phyloP scores from a whole-genome alignment of 2,888 invertebrate species.

The Plagiodera versicolora region DNA sequence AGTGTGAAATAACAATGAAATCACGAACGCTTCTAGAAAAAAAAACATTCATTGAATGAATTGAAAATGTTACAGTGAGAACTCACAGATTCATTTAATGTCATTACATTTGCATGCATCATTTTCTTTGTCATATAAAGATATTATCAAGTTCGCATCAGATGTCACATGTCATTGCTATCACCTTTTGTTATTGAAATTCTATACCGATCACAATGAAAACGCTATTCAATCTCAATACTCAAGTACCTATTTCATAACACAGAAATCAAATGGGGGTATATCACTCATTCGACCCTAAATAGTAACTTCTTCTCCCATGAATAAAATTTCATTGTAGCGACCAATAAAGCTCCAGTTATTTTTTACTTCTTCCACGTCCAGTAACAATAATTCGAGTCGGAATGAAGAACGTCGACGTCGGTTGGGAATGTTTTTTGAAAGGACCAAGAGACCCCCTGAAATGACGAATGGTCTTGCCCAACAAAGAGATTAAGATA shows the following conservation, averaged over 20 bases:
- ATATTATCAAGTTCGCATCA: no score
- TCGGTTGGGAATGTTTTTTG: constrained; percentile 31
- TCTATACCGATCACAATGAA: no score
- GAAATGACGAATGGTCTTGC: constrained; percentile 39
- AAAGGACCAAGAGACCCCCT: constrained; percentile 33
- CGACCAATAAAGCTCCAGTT: background rate
- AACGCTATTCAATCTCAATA: no score
- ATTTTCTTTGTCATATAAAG: no score
- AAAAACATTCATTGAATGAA: background rate
- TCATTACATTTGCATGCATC: no score
- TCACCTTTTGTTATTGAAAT: no score
- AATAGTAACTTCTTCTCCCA: background rate
- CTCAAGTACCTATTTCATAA: background rate
- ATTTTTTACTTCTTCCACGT: background rate
- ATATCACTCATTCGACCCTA: background rate
- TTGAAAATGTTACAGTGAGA: background rate
- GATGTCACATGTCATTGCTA: no score
- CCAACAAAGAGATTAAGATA: constrained; percentile 42
- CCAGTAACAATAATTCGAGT: constrained; percentile 7
- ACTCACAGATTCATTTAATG: background rate
- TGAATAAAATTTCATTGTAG: constrained; percentile 4
- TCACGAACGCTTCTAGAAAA: no score
- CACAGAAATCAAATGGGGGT: background rate
- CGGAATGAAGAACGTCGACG: constrained; percentile 20
- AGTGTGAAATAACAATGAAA: no score